Base-by-base conservation (phyloP, 2,113 vertebrate species). In the Salminus brasiliensis region DNA sequence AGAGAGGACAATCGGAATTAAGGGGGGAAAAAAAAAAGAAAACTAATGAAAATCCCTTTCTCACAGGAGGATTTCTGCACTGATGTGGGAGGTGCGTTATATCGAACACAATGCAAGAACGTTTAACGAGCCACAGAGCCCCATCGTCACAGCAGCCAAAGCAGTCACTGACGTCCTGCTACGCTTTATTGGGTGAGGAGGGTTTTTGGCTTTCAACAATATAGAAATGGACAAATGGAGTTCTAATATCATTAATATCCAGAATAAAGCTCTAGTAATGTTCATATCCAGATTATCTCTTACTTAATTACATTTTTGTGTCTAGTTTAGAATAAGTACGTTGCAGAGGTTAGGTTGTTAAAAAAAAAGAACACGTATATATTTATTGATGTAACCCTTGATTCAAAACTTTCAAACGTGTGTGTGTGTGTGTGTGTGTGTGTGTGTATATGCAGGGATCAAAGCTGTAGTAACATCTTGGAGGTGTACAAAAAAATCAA, bases 81-180 rank as follows among this genome's bases (percentile, higher is more conserved):
- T 99, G 80, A 99, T 99, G 96, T 99, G 98, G 98, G 98, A 99
- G 87, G 98, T 99, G 53, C 94, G 98, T 71, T 99, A 99, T 87
- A 97, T 99, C 66, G 98, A 99, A 77, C 97, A 99, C 89, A 99
- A 99, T 23, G 96, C 97, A 72, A 94, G 96, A 89, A 98, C 97
- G 78, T 99, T 99, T 91, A 99, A 99, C 1, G 97, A 99, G 91
- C 97, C 96, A 60, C 94, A 98, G 79, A 98, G 96, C 86, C 97
- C 97, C 53, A 99, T 99, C 78, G 97, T 99, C 83, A 95, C 95
- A 76, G 92, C 96, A 65, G 97, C 98, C 85, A 99, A 99, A 92
- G 93, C 95, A n/a, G 95, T 98, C 79, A 99, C 95, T 0, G 97
- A 98, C n/a, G 92, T 98, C 81, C 92, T 99, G 67, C 94, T 99